Evolutionary conservation across 1,140 invertebrate species (phyloP).

Genomic region (Venustaconcha ellipsiformis): DNA sequence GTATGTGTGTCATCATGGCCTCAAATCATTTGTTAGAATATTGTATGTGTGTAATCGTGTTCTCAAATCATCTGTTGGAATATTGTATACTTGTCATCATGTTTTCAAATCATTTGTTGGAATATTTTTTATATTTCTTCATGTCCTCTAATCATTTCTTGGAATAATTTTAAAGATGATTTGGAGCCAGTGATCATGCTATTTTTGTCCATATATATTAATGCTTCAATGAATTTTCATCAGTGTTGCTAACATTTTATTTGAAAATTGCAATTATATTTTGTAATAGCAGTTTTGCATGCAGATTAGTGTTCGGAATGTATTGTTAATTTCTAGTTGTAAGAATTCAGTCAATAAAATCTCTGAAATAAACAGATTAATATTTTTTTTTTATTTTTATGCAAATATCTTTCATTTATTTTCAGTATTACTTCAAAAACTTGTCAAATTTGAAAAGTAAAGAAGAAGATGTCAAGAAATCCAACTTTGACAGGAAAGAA

Average conservation of each 20-base stretch:
- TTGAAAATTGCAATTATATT: background rate
- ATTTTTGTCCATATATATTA: no score
- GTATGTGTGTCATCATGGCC: background rate
- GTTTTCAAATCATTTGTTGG: background rate
- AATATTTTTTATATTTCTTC: no score
- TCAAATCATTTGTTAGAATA: background rate
- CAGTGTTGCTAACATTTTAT: background rate
- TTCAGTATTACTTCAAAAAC: constrained; percentile 44
- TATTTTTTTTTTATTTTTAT: constrained; percentile 5
- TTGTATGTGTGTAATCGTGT: no score
- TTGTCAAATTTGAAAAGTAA: constrained; percentile 47
- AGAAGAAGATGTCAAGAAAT: constrained; percentile 50
- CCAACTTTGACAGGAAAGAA: constrained; percentile 22
- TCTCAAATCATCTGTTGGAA: background rate
- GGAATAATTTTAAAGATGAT: no score
- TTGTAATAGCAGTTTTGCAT: background rate
- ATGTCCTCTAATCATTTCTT: no score
- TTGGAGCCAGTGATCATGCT: no score
- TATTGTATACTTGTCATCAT: background rate
- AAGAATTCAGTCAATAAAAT: background rate
- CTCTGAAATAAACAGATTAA: background rate
- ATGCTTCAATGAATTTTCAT: no score
- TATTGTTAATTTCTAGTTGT: background rate
- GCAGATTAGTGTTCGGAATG: background rate
- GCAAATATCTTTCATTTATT: background rate